Evolutionary conservation across 2,797 vertebrate species (phyloP), one percentile per base, ranked within the genome.

Genomic region (Pyrrhura leucotis): DNA sequence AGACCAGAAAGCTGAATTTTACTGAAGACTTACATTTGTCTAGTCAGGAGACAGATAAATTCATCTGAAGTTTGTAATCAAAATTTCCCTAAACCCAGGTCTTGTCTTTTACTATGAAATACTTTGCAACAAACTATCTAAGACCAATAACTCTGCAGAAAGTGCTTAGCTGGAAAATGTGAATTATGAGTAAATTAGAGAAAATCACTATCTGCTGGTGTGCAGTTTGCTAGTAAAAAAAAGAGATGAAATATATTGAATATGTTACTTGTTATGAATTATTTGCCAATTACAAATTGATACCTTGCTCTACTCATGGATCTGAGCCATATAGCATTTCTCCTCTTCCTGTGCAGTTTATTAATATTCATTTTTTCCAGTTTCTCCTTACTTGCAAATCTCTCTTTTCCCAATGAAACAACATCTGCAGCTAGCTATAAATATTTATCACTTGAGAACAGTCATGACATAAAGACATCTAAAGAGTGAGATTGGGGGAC

Each of bases 111-210:
- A 63, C 54, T 67, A 16, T 14, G 15, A 16, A 89, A 66, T 59
- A 80, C 31, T 86, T 93, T 73, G 62, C 87, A 76, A 73, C 73
- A 84, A 91, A 54, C 51, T 68, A 19, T 48, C 37, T 48, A 76
- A 92, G 73, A 35, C 54, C 16, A 92, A 23, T 91, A 94, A 91
- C n/a, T 90, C 84, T 80, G 44, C 62, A 88, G 44, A 79, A 91
- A 92, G 44, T 86, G 90, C 47, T 53, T 86, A 51, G 69, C 5
- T 86, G 45, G 66, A 79, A 94, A 90, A 78, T 39, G 17, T 86
- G 85, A 96, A 93, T 96, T 95, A 88, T 0, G 8, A 96, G 66
- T 84, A 93, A 95, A 93, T 96, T 94, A 92, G 91, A 88, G 87
- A 94, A 95, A 95, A 96, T 93, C 88, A 50, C 66, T 95, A 91